These are phyloP conservation scores for Nemoura dubitans DNA, from an alignment of 2,888 invertebrate species.

Conservation along the genomic window DNA sequence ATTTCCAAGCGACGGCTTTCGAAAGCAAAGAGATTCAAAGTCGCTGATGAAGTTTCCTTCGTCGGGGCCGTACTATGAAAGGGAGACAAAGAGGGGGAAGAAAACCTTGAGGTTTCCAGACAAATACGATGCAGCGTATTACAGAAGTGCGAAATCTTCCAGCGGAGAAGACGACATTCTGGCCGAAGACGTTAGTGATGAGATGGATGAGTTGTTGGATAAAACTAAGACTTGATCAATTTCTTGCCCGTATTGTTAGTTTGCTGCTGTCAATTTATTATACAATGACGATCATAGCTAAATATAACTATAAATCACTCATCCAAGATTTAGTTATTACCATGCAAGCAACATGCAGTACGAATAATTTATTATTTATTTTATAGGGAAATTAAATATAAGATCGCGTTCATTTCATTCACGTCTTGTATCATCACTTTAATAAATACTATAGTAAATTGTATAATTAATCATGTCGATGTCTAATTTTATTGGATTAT, in stretches of 20 bases:
- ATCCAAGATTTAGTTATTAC: not conserved
- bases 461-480: too few relatives aligned
- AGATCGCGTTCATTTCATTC: not conserved
- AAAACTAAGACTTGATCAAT: not conserved
- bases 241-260: not conserved
- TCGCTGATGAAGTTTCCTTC: constrained; percentile 32
- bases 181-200: not conserved
- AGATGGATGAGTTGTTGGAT: not conserved
- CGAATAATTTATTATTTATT: not conserved
- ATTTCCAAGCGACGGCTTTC: constrained; percentile 2
- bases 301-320: too few relatives aligned
- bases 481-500: too few relatives aligned
- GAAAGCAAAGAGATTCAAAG: constrained; percentile 31
- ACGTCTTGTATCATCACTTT: too few relatives aligned
- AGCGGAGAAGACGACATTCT: constrained; percentile 1
- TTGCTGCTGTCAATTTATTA: not conserved
- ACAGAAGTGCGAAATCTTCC: not conserved
- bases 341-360: not conserved
- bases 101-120: constrained; percentile 15
- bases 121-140: not conserved
- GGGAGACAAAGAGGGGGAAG: not conserved
- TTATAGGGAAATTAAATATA: not conserved
- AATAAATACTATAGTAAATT: too few relatives aligned
- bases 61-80: not conserved
- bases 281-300: too few relatives aligned